These are phyloP conservation scores for Dendrocincla tyrannina DNA, from an alignment of 2,797 vertebrate genomes.

Conservation along the genomic window DNA sequence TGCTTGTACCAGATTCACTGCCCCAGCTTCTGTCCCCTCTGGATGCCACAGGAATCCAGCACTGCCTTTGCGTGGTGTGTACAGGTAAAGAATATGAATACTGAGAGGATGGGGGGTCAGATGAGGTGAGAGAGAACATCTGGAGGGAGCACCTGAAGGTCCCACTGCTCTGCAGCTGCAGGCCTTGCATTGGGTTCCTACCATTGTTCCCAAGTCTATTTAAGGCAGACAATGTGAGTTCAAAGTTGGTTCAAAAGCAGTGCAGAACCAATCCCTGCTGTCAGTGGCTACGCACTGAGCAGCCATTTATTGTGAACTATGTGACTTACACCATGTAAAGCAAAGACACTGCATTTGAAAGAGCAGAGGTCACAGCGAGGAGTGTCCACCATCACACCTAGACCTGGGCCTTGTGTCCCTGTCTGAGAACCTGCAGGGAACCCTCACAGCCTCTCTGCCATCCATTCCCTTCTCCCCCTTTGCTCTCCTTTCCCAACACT, in stretches of 20 bases:
- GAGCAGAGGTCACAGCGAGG: neutral
- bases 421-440: neutral
- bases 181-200: neutral
- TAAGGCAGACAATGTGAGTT: neutral
- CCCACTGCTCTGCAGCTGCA: neutral
- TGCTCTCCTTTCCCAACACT: neutral
- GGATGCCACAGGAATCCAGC: neutral
- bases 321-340: fast-evolving
- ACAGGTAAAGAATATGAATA: fast-evolving
- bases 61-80: neutral
- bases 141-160: neutral
- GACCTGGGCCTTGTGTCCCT: neutral
- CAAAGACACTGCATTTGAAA: neutral
- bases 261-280: neutral
- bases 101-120: neutral
- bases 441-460: neutral
- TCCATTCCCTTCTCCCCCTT: neutral
- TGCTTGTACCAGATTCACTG: neutral
- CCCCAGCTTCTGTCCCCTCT: neutral
- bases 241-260: neutral
- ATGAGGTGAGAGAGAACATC: neutral
- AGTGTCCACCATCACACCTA: neutral
- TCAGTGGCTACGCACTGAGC: neutral
- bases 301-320: neutral
- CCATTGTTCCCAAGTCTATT: neutral